These are phyloP conservation scores for Eutrigla gurnardus DNA, from an alignment of 2,797 vertebrate species.

Conservation along the genomic window DNA sequence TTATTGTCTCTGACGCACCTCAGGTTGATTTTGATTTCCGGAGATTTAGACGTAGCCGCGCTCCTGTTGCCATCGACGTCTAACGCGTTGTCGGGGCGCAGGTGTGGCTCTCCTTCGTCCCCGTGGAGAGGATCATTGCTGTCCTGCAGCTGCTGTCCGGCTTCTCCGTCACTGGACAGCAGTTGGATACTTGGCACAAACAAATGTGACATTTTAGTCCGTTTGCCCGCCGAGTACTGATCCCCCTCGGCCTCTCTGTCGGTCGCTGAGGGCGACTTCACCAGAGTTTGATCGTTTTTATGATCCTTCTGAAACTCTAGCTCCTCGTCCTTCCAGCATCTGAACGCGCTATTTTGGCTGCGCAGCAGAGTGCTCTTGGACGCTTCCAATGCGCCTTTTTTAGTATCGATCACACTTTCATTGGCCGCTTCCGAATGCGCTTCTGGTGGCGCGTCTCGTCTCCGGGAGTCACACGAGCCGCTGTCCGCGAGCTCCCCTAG, in stretches of 20 bases:
- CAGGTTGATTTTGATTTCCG: constrained; percentile 93
- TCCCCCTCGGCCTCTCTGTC: constrained; percentile 78
- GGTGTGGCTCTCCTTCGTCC: constrained; percentile 33
- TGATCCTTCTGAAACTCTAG: constrained; percentile 86
- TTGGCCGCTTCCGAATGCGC: constrained; percentile 71
- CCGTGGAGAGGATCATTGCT: constrained; percentile 70
- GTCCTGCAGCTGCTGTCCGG: constrained; percentile 68
- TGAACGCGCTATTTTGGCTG: constrained; percentile 97
- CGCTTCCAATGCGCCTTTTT: constrained; percentile 88
- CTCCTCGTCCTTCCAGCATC: constrained; percentile 93
- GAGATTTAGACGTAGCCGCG: constrained; percentile 83
- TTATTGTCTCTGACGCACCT: constrained; percentile 84
- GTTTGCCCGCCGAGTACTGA: constrained; percentile 71
- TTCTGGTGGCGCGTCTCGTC: constrained; percentile 60
- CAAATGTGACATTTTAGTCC: constrained; percentile 94
- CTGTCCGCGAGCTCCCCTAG: constrained; percentile 81
- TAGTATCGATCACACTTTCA: constrained; percentile 86
- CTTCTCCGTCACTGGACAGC: constrained; percentile 80
- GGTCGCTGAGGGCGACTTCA: constrained; percentile 73
- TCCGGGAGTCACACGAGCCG: constrained; percentile 79
- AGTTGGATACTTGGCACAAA: constrained; percentile 94
- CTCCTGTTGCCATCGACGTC: constrained; percentile 60
- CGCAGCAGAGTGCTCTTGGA: constrained; percentile 90
- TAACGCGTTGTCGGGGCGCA: constrained; percentile 61
- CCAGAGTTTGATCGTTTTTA: constrained; percentile 77